Base-by-base conservation (phyloP, 2,888 invertebrate genomes). In the Hirtodrosophila duncani region DNA sequence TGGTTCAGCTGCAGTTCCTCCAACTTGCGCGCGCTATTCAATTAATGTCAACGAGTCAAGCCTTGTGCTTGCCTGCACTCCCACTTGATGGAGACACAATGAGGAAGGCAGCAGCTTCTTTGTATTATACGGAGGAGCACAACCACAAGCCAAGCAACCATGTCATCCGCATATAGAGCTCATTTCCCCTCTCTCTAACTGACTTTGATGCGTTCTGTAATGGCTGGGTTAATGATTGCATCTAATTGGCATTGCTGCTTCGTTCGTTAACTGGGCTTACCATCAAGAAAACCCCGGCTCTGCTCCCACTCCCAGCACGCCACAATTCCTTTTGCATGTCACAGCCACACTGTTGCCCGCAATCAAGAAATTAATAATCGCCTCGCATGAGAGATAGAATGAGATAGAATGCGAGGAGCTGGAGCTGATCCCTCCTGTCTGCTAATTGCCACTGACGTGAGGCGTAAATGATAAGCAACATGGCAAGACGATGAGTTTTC, bases 231-330 rank as follows among this genome's bases (percentile, higher is more conserved):
- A 67, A 75, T 71, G 74, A 71, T 79, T 71, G 67, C 75, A 69
- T 79, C 72, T 75, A 75, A 75, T 75, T 75, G 75, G 80, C 69
- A 63, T 65, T 79, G 79, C 77, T 79, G 79, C 67, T 77, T 77
- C 72, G 75, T 77, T 77, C 72, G 75, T 79, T 77, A 79, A 70
- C 69, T 63, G 70, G 77, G 67, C 67, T 67, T 59, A 38, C 59
- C n/a, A n/a, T n/a, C n/a, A n/a, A n/a, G n/a, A n/a, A n/a, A n/a
- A n/a, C n/a, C n/a, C n/a, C n/a, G n/a, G n/a, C n/a, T n/a, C n/a
- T n/a, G n/a, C n/a, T n/a, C n/a, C n/a, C n/a, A n/a, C n/a, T 42
- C 31, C 42, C n/a, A 24, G 33, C 10, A 29, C 18, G 31, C 14
- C 36, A 18, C 18, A 3, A 7, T 48, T 56, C 37, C 63, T 53